Evolutionary conservation across 1,140 invertebrate genomes (phyloP).

Genomic region (Sarcophaga bullata): DNA sequence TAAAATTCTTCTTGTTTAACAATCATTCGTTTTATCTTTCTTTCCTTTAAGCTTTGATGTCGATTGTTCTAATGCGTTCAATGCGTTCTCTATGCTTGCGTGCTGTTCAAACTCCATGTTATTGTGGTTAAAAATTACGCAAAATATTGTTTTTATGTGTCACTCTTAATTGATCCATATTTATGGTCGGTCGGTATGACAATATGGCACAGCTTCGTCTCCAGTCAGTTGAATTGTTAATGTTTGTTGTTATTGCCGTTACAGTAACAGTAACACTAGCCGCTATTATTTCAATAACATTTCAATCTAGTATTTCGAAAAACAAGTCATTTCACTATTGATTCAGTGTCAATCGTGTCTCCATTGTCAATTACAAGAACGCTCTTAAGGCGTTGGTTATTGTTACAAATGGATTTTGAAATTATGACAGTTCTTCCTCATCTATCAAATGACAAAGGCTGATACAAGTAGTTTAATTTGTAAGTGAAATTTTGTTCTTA

Average conservation of each 20-base stretch:
- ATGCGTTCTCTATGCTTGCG: too few relatives aligned
- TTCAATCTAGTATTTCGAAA: constrained; percentile 15
- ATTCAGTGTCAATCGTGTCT: background rate
- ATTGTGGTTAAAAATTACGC: background rate
- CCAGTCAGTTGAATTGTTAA: background rate
- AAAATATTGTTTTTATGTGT: background rate
- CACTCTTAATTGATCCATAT: constrained; percentile 10
- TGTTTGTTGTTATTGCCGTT: background rate
- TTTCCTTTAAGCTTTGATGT: too few relatives aligned
- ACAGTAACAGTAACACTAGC: background rate
- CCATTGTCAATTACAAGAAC: background rate
- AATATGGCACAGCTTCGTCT: background rate
- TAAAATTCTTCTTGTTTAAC: too few relatives aligned
- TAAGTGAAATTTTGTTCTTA: background rate
- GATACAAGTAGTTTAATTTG: background rate
- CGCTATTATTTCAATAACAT: background rate
- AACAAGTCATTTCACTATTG: background rate
- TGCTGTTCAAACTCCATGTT: background rate
- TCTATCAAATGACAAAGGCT: background rate
- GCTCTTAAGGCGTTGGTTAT: background rate
- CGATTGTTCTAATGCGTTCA: too few relatives aligned
- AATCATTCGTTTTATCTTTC: too few relatives aligned
- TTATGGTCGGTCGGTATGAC: background rate
- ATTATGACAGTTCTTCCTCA: constrained; percentile 2
- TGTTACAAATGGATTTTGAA: background rate